A percentile compares a stretch with the other conserved stretches of the same genome.
phyloP scores from a whole-genome alignment of 2,797 vertebrate species.

The Aerospiza tachiro region DNA sequence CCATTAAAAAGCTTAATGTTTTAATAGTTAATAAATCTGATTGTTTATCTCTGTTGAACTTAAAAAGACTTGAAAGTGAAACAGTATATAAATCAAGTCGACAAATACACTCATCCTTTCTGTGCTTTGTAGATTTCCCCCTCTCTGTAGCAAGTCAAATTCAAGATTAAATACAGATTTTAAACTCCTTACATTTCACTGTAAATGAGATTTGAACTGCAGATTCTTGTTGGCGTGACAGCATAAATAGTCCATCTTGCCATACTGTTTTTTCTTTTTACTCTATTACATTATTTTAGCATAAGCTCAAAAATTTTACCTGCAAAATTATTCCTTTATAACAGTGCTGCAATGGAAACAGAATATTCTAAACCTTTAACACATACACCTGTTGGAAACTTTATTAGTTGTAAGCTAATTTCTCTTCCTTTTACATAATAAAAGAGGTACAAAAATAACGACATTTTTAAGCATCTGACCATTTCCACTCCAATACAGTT shows the following conservation, averaged over 20 bases:
- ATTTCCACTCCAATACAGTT: background rate
- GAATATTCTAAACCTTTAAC: background rate
- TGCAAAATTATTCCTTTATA: background rate
- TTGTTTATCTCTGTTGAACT: constrained; percentile 8
- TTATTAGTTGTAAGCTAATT: background rate
- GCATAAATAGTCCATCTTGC: background rate
- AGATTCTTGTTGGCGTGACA: background rate
- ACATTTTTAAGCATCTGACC: background rate
- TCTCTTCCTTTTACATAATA: background rate
- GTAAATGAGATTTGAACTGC: constrained; percentile 39
- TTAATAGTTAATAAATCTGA: constrained; percentile 33
- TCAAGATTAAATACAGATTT: constrained; percentile 50
- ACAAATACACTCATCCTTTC: constrained; percentile 1
- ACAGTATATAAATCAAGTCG: background rate
- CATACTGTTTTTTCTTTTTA: background rate
- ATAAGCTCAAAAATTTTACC: constrained; percentile 40
- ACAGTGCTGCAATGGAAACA: background rate
- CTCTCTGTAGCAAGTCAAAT: constrained; percentile 19
- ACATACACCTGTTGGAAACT: background rate
- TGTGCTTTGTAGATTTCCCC: constrained; percentile 2
- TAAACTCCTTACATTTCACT: constrained; percentile 14
- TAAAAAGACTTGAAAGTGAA: constrained; percentile 33
- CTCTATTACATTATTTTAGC: constrained; percentile 28
- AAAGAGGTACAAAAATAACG: background rate
- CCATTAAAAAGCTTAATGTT: constrained; percentile 18